phyloP scores from a whole-genome alignment of 2,797 vertebrate species.

The Anas capensis region DNA sequence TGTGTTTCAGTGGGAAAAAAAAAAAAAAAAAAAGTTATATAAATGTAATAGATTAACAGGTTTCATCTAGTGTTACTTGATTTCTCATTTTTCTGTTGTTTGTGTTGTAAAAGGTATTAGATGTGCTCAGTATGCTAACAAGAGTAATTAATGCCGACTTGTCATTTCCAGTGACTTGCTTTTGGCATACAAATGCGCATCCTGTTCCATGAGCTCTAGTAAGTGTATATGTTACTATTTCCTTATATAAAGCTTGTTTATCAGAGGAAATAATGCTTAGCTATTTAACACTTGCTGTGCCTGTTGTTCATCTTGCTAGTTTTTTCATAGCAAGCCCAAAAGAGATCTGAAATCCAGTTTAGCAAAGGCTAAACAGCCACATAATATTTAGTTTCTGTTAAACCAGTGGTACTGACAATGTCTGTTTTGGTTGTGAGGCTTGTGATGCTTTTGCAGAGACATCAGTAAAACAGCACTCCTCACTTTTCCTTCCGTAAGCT shows the following conservation, averaged over 20 bases:
- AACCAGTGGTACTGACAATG: not conserved
- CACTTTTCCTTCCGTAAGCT: not conserved
- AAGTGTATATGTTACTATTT: not conserved
- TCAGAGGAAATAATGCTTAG: fast-evolving
- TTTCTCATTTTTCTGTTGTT: not conserved
- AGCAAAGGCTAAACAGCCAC: not conserved
- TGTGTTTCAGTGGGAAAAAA: not conserved
- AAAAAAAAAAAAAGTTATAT: not conserved
- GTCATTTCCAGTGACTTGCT: not conserved
- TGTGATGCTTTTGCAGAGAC: not conserved
- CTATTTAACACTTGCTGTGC: not conserved
- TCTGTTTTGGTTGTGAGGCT: not conserved
- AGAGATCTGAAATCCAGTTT: not conserved
- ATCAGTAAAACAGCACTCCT: not conserved
- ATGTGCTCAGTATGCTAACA: not conserved
- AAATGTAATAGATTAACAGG: not conserved
- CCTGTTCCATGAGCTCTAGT: not conserved
- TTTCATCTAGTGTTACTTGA: not conserved
- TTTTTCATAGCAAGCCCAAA: not conserved
- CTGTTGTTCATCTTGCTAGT: not conserved
- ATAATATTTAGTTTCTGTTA: not conserved
- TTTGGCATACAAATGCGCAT: not conserved
- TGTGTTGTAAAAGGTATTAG: not conserved
- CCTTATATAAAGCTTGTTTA: not conserved
- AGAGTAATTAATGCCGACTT: not conserved